Evolutionary conservation across 2,888 invertebrate genomes (phyloP), one percentile per base, ranked within the genome.

Genomic region (Baccha elongata): DNA sequence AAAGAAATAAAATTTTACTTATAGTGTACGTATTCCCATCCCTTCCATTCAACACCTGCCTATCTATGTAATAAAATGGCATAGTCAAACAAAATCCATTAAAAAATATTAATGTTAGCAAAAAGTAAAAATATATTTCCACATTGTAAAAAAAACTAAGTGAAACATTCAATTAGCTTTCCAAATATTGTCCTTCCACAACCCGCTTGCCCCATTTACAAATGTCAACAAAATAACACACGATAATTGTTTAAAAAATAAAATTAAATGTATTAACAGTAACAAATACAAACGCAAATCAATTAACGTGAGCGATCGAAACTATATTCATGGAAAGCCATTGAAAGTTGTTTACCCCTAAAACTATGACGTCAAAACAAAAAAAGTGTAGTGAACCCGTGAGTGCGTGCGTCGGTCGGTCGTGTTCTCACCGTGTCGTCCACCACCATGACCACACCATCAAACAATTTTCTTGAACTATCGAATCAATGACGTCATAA

Each of bases 321-420:
- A 64, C 26, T 53, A 48, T 19, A 15, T n/a, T 29, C 37, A 52
- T 26, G 29, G 40, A 37, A 60, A 32, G 10, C 13, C 55, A 55
- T 72, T 68, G 65, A 68, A 58, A 69, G 62, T 74, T 62, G 62
- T 79, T 74, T 74, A 68, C 68, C 68, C 68, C 68, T 67, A 35
- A 62, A 69, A 67, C 23, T 23, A 32, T 74, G 62, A 80, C 80
- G 80, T 74, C 48, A 69, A 23, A 29, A 13, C 50, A 72, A 53
- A 72, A 53, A 44, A 64, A 58, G 65, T 67, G 44, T 72, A 71
- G 48, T 29, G 29, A 62, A 64, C 48, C 32, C 19, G 15, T 10
- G 15, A 15, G 26, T 26, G 29, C 17, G n/a, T n/a, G n/a, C n/a
- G n/a, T n/a, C n/a, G n/a, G n/a, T n/a, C n/a, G n/a, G n/a, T n/a